Evolutionary conservation across 2,113 vertebrate species (phyloP).

Genomic region (Campylomormyrus numenius): DNA sequence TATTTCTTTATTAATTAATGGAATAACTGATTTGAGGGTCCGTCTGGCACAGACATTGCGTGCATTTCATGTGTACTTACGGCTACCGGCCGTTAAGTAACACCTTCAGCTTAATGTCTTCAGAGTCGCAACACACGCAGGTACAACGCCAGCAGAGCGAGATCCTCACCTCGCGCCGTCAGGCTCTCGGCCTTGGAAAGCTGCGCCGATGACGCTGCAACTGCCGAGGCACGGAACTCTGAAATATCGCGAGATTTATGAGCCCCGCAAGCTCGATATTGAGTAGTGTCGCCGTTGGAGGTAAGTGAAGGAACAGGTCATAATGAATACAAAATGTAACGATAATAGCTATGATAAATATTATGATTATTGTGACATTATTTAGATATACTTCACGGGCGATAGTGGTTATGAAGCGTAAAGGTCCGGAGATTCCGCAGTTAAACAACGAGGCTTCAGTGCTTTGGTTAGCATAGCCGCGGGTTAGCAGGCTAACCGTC

Average conservation of each 20-base stretch:
- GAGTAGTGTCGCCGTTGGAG: slow-evolving; percentile 51
- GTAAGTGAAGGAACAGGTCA: slow-evolving; percentile 55
- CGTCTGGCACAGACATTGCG: neutral
- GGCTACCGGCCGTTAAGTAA: neutral
- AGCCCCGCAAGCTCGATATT: slow-evolving; percentile 43
- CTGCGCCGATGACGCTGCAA: neutral
- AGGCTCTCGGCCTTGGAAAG: neutral
- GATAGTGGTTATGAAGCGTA: neutral
- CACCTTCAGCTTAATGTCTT: neutral
- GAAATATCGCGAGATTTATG: slow-evolving; percentile 18
- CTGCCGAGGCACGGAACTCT: neutral
- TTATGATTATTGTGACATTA: neutral
- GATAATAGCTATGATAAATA: slow-evolving; percentile 1
- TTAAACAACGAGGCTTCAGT: neutral
- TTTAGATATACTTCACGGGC: neutral
- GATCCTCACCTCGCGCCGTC: neutral
- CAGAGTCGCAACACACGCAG: neutral
- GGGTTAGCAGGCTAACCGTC: neutral
- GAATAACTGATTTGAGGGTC: neutral
- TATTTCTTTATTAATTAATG: neutral
- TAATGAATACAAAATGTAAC: neutral
- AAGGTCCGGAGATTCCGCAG: neutral
- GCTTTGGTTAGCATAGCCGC: neutral
- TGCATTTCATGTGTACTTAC: neutral
- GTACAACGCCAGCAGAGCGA: neutral